phyloP scores from a whole-genome alignment of 1,140 invertebrate genomes.

The Aporrectodea caliginosa region DNA sequence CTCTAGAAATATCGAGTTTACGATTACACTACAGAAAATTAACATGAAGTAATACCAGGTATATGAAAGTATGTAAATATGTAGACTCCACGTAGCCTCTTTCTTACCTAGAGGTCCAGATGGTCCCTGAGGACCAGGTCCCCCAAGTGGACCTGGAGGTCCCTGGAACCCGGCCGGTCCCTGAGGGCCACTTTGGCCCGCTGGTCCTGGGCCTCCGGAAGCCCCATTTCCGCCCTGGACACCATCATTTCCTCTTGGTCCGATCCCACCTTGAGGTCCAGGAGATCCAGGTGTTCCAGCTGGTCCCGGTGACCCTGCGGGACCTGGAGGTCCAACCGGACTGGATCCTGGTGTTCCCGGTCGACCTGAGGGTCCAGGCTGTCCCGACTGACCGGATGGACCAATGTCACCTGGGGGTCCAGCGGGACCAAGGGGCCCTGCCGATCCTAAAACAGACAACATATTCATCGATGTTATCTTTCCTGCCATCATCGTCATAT shows the following conservation, averaged over 20 bases:
- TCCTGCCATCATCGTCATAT: no score
- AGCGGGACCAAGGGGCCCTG: slow-evolving; percentile 24
- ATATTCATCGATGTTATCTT: no score
- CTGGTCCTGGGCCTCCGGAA: not conserved
- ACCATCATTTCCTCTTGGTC: slow-evolving; percentile 9
- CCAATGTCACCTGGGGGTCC: slow-evolving; percentile 24
- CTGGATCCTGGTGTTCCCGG: slow-evolving; percentile 2
- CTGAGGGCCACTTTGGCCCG: not conserved
- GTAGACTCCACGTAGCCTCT: no score
- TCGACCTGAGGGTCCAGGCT: not conserved
- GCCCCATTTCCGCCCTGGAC: not conserved
- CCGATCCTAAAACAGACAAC: not conserved
- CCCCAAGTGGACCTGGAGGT: not conserved
- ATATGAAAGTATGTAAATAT: no score
- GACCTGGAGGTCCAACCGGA: slow-evolving; percentile 5
- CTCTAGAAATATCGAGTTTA: no score
- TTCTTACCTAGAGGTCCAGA: slow-evolving; percentile 5
- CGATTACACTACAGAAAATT: no score
- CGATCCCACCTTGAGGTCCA: slow-evolving; percentile 17
- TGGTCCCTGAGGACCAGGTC: slow-evolving; percentile 16
- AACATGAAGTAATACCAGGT: no score
- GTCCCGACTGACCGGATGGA: slow-evolving; percentile 18
- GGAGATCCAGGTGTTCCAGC: slow-evolving; percentile 10
- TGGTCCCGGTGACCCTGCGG: not conserved
- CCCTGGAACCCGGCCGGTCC: not conserved